A percentile compares a stretch with the other conserved stretches of the same genome.
These are phyloP conservation scores for Mugil cephalus DNA, from an alignment of 2,113 vertebrate genomes.

Conservation along the genomic window DNA sequence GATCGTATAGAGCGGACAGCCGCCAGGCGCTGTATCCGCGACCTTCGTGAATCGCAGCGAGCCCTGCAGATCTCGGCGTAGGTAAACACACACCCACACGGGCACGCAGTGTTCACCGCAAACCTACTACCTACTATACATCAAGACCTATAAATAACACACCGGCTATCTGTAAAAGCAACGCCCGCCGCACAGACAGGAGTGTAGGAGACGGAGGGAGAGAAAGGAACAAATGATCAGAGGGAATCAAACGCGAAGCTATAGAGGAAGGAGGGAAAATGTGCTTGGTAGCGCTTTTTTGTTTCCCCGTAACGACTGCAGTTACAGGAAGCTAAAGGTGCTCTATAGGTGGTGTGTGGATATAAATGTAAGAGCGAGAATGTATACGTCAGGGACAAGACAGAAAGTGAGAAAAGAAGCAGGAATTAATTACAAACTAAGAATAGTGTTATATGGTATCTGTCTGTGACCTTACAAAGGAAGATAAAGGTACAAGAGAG, in stretches of 20 bases:
- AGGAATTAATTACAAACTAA: constrained; percentile 36
- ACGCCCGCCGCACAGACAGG: constrained; percentile 25
- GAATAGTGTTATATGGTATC: constrained; percentile 17
- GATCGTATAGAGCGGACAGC: constrained; percentile 36
- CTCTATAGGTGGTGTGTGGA: constrained; percentile 42
- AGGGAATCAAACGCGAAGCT: constrained; percentile 52
- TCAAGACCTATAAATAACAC: constrained; percentile 68
- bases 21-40: constrained; percentile 44
- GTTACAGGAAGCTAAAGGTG: constrained; percentile 41
- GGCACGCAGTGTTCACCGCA: constrained; percentile 42
- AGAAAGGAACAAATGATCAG: constrained; percentile 32
- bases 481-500: not conserved
- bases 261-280: constrained; percentile 48
- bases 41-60: constrained; percentile 67
- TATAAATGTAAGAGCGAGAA: constrained; percentile 9
- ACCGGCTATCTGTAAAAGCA: constrained; percentile 44
- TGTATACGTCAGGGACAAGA: constrained; percentile 2
- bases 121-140: constrained; percentile 67
- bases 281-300: constrained; percentile 23
- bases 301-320: constrained; percentile 4
- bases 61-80: constrained; percentile 49
- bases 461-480: not conserved
- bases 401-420: not conserved
- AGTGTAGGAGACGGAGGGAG: constrained; percentile 64
- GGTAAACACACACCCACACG: constrained; percentile 71